Percentiles rank a stretch among this genome's conserved stretches.
Conservation (phyloP, 2,797 vertebrate species). For the Poeciliopsis presidionis region DNA sequence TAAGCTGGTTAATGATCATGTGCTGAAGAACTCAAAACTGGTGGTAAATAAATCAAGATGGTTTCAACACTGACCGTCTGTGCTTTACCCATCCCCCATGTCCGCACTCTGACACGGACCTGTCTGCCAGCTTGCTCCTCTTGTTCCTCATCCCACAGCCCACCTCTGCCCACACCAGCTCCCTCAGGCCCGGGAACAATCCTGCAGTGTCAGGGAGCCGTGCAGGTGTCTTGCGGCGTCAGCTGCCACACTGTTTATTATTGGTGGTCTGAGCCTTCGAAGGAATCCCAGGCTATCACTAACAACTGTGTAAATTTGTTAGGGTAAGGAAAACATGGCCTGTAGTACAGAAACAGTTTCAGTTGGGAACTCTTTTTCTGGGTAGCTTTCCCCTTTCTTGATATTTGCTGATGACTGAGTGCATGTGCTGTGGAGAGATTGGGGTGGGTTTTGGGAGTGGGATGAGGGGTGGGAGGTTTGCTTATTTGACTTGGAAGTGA, state of each 20-base stretch:
- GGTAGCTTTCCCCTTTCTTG: conserved; percentile 72
- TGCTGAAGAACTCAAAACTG: background rate
- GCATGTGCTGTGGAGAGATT: conserved; percentile 23
- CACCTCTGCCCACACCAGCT: conserved; percentile 32
- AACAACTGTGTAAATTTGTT: conserved; percentile 87
- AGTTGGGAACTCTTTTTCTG: conserved; percentile 80
- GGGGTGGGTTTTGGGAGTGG: conserved; percentile 25
- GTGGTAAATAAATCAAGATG: background rate
- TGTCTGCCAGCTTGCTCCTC: conserved; percentile 9
- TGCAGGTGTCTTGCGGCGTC: conserved; percentile 90
- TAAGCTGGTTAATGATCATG: background rate
- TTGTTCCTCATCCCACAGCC: conserved; percentile 29
- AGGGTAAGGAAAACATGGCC: conserved; percentile 89
- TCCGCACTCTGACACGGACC: conserved; percentile 20
- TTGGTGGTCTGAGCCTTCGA: conserved; percentile 81
- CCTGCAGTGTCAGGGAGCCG: conserved; percentile 81
- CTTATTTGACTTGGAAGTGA: conserved; percentile 87
- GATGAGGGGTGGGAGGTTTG: conserved; percentile 44
- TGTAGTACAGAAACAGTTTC: conserved; percentile 75
- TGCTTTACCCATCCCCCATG: background rate
- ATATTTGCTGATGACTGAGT: conserved; percentile 73
- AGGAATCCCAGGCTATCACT: conserved; percentile 84
- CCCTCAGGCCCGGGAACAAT: conserved; percentile 79
- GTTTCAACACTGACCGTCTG: background rate
- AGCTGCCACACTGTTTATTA: conserved; percentile 88